Percentiles rank a stretch among this genome's conserved stretches.
phyloP scores from a whole-genome alignment of 1,140 invertebrate genomes.

The Calliphora vicina region DNA sequence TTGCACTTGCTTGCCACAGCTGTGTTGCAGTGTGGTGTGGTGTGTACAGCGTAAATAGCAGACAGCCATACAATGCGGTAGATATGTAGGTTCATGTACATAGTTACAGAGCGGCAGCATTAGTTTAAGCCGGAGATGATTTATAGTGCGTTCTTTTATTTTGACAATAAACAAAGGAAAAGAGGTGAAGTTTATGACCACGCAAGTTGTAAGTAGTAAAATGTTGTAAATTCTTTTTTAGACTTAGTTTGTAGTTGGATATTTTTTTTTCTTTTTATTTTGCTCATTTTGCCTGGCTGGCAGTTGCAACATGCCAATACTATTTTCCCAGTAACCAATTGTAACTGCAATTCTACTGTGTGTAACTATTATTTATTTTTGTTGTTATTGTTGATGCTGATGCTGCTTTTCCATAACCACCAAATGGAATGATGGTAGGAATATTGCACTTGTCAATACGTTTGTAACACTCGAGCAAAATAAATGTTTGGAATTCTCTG shows the following conservation, averaged over 20 bases:
- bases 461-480: no score
- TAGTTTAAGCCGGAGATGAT: conserved; percentile 15
- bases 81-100: no score
- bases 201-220: conserved; percentile 20
- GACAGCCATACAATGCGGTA: no score
- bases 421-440: no score
- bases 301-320: conserved; percentile 5
- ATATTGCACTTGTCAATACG: no score
- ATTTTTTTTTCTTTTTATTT: neutral
- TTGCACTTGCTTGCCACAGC: no score
- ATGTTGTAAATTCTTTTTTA: conserved; percentile 4
- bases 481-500: no score
- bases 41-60: no score
- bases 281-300: neutral
- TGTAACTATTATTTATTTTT: neutral
- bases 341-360: neutral
- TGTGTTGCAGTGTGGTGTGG: no score
- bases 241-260: neutral
- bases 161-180: conserved; percentile 30
- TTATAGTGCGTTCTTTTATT: conserved; percentile 29
- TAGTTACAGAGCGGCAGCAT: neutral
- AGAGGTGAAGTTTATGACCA: conserved; percentile 31
- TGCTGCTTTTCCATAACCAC: neutral
- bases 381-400: neutral
- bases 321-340: neutral